phyloP scores from a whole-genome alignment of 2,888 invertebrate genomes.

The Drosophila affinis region DNA sequence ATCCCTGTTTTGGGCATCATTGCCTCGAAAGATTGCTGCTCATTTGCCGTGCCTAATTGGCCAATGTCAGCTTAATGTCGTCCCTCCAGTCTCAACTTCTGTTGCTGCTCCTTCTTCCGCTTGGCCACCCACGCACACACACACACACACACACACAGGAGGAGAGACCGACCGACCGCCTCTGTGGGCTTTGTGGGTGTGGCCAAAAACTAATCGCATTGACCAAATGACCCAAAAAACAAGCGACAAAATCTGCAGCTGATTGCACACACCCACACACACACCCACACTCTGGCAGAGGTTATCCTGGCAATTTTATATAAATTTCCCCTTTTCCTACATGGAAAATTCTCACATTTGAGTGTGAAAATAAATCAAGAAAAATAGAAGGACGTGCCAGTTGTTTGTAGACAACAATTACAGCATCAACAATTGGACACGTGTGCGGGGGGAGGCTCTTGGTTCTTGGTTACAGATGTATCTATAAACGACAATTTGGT shows the following conservation, averaged over 20 bases:
- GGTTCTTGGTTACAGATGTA: slow-evolving; percentile 15
- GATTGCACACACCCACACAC: slow-evolving; percentile 47
- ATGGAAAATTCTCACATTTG: slow-evolving; percentile 52
- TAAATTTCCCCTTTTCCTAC: slow-evolving; percentile 58
- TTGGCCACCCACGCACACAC: slow-evolving; percentile 20
- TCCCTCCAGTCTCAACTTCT: slow-evolving; percentile 41
- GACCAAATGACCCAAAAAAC: slow-evolving; percentile 72
- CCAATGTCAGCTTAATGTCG: slow-evolving; percentile 75
- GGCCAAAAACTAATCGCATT: slow-evolving; percentile 62
- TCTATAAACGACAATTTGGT: slow-evolving; percentile 54
- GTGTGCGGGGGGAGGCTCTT: neutral
- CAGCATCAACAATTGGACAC: slow-evolving; percentile 6
- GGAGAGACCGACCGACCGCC: slow-evolving; percentile 4
- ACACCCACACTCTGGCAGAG: slow-evolving; percentile 1
- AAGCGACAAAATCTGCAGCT: slow-evolving; percentile 66
- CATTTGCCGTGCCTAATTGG: slow-evolving; percentile 75
- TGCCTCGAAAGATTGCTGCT: slow-evolving; percentile 74
- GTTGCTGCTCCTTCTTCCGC: slow-evolving; percentile 11
- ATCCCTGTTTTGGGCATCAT: slow-evolving; percentile 68
- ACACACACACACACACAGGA: slow-evolving; percentile 4
- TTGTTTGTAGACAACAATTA: slow-evolving; percentile 40
- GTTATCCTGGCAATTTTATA: slow-evolving; percentile 46
- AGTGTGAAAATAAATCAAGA: slow-evolving; percentile 67
- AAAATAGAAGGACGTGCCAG: slow-evolving; percentile 32
- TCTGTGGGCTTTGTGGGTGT: slow-evolving; percentile 42